phyloP scores from a whole-genome alignment of 2,888 invertebrate genomes.

The Leptinotarsa peninsularis region DNA sequence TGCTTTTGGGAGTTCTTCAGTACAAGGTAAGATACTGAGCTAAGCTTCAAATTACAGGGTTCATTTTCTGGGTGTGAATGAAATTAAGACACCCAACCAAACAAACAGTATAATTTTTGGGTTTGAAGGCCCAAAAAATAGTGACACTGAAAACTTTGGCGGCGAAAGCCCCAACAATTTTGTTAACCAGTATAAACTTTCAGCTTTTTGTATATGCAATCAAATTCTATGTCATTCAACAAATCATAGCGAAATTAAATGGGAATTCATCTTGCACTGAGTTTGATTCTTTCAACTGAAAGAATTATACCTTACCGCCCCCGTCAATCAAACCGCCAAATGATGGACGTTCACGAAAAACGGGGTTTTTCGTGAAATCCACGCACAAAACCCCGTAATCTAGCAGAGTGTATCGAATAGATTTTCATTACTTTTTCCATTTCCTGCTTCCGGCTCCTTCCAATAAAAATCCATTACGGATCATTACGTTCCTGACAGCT shows the following conservation, averaged over 20 bases:
- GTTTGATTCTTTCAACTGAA: background rate
- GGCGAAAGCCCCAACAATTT: too few species aligned
- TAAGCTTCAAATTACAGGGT: too few species aligned
- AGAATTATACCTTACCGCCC: background rate
- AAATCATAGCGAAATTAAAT: too few species aligned
- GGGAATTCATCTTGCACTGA: too few species aligned
- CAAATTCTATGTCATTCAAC: background rate
- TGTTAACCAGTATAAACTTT: too few species aligned
- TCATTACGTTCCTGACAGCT: slow-evolving; percentile 15
- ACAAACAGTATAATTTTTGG: too few species aligned
- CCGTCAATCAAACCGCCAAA: slow-evolving; percentile 3
- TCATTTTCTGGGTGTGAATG: too few species aligned
- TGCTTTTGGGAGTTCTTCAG: too few species aligned
- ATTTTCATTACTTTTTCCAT: slow-evolving; percentile 28
- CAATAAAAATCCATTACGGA: slow-evolving; percentile 30
- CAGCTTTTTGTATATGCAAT: background rate
- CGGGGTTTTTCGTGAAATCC: background rate
- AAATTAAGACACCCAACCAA: too few species aligned
- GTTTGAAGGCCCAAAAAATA: too few species aligned
- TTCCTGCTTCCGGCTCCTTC: slow-evolving; percentile 24
- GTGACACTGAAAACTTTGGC: too few species aligned
- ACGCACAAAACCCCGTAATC: slow-evolving; percentile 10
- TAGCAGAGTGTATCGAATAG: slow-evolving; percentile 21
- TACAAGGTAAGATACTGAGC: too few species aligned
- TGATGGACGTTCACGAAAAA: slow-evolving; percentile 6